Percentiles rank a stretch among this genome's conserved stretches.
phyloP scores from a whole-genome alignment of 2,113 vertebrate species.

The Chrysochloris asiatica region DNA sequence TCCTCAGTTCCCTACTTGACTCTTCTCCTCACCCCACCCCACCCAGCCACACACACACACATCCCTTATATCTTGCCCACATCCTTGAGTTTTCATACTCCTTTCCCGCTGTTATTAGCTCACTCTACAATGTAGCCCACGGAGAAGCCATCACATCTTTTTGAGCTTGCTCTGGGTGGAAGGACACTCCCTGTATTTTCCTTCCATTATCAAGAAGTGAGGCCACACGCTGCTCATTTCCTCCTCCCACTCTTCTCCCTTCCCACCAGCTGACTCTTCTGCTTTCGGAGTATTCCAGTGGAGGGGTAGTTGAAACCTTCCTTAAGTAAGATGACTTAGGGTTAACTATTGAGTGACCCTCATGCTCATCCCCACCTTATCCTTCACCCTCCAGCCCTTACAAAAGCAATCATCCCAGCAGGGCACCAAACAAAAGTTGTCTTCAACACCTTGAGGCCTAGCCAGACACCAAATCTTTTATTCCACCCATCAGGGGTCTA shows the following conservation, averaged over 20 bases:
- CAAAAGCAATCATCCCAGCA: not conserved
- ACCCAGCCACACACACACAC: too few species aligned
- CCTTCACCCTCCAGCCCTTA: not conserved
- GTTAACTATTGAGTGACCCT: not conserved
- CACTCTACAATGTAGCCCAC: too few species aligned
- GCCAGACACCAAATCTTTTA: not conserved
- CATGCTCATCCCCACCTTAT: accelerated
- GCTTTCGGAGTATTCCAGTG: not conserved
- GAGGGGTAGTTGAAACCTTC: not conserved
- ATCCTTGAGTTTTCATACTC: not conserved
- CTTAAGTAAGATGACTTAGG: not conserved
- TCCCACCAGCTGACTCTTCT: not conserved
- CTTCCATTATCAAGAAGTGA: not conserved
- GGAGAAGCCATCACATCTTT: not conserved
- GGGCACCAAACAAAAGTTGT: not conserved
- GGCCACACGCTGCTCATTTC: not conserved
- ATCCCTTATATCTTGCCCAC: not conserved
- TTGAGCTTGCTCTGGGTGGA: not conserved
- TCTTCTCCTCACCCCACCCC: too few species aligned
- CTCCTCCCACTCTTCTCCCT: not conserved
- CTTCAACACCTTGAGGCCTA: not conserved
- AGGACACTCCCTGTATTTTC: not conserved
- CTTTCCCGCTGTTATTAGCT: not conserved
- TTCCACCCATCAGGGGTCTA: not conserved
- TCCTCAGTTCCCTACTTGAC: not conserved